These are phyloP conservation scores for Okapia johnstoni DNA, from an alignment of 2,113 vertebrate genomes.

Conservation along the genomic window DNA sequence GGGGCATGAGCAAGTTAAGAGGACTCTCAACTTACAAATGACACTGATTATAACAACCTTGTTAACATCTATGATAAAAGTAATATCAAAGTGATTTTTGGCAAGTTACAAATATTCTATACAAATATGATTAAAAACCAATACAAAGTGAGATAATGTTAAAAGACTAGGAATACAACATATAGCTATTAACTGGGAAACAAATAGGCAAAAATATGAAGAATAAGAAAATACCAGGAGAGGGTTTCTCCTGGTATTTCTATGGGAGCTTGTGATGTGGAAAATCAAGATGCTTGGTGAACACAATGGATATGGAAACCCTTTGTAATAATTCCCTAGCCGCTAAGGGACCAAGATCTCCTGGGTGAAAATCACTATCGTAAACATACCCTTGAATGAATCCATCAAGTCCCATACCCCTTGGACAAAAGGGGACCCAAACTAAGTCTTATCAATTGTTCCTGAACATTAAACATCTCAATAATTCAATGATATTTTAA, in stretches of 20 bases:
- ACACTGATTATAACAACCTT: background rate
- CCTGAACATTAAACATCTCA: background rate
- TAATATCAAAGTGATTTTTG: background rate
- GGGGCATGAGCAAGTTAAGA: background rate
- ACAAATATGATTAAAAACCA: background rate
- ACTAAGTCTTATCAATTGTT: background rate
- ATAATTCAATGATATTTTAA: background rate
- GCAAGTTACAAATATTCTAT: background rate
- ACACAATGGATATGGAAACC: background rate
- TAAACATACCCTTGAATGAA: background rate
- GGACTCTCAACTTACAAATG: slow-evolving; percentile 22
- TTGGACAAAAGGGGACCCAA: background rate
- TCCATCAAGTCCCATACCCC: background rate
- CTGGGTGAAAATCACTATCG: background rate
- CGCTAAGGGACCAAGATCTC: background rate
- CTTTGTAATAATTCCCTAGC: background rate
- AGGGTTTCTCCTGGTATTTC: background rate
- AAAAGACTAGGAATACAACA: background rate
- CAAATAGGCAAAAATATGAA: background rate
- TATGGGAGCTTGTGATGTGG: background rate
- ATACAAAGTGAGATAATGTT: background rate
- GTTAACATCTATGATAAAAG: slow-evolving; percentile 15
- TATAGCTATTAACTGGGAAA: background rate
- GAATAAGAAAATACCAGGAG: background rate
- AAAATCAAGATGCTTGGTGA: background rate